Conservation (phyloP, 2,113 vertebrate species). For the Mus pahari region DNA sequence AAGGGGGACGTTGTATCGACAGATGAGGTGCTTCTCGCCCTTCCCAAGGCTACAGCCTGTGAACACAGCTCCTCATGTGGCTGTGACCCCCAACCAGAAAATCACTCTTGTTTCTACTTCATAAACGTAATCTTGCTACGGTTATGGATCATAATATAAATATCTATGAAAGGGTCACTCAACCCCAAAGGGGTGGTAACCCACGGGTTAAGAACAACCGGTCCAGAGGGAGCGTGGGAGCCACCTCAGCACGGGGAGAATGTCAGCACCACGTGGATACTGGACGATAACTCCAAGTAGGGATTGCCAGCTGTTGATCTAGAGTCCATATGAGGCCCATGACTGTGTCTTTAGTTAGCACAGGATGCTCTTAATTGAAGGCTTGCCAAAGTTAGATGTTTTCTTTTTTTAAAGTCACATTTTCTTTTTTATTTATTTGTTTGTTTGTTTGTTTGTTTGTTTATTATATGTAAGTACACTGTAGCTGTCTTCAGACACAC, state of each 20-base stretch:
- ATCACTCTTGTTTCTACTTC: background rate
- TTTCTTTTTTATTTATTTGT: too few species aligned
- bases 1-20: background rate
- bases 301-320: background rate
- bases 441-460: background rate
- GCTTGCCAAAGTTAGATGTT: slow-evolving; percentile 39
- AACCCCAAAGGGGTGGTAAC: background rate
- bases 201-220: background rate
- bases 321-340: background rate
- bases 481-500: too few species aligned
- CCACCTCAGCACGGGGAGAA: background rate
- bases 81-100: background rate
- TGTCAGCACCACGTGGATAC: background rate
- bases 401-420: too few species aligned
- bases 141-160: background rate
- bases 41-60: background rate
- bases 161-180: background rate
- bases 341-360: slow-evolving; percentile 19
- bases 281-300: background rate
- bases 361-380: slow-evolving; percentile 10
- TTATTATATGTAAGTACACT: too few species aligned
- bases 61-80: background rate
- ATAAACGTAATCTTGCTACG: background rate
- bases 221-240: background rate
- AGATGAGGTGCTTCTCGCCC: background rate